Evolutionary conservation across 2,113 vertebrate genomes (phyloP), one percentile per base, ranked within the genome.

Genomic region (Callopanchax toddi): DNA sequence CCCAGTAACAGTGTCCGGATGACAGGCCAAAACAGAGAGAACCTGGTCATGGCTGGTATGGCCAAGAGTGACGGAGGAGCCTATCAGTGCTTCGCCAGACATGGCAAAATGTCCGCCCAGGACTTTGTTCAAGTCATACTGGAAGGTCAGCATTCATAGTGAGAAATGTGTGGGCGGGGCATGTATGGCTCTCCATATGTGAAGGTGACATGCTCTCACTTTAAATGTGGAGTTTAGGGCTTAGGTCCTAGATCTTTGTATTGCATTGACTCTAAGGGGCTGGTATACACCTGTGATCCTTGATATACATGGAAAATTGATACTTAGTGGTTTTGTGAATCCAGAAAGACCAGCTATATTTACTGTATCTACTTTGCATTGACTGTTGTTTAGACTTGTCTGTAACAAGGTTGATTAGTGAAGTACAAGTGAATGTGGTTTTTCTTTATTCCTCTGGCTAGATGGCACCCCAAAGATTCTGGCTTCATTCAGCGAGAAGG

Each of bases 391-490:
- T n/a, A n/a, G n/a, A n/a, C n/a, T 37, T 2, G 11, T 10, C 1
- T 37, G 17, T 29, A 1, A 17, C 6, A 8, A 32, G 4, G 18
- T 2, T 21, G n/a, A 13, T 40, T 4, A 46, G 5, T 52, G 12
- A 15, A 18, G 17, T 50, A 23, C 52, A 37, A 42, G 22, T 52
- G 8, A 40, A 42, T 43, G 12, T n/a, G 69, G 34, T 68, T 20
- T 54, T 32, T 67, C 62, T 51, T n/a, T 6, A 50, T 12, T 55
- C 9, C 49, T 11, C 37, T 12, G 6, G 34, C n/a, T 60, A 99
- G 97, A 99, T 8, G 97, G 97, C 74, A 99, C 97, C n/a, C 97
- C 97, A 65, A 99, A 99, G 92, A 98, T 99, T 22, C 93, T 96
- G 83, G 94, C 93, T 32, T 96, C 96, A 22, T 99, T 99, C 82